Evolutionary conservation across 2,888 invertebrate species (phyloP), one percentile per base, ranked within the genome.

Genomic region (Gryllus longicercus): DNA sequence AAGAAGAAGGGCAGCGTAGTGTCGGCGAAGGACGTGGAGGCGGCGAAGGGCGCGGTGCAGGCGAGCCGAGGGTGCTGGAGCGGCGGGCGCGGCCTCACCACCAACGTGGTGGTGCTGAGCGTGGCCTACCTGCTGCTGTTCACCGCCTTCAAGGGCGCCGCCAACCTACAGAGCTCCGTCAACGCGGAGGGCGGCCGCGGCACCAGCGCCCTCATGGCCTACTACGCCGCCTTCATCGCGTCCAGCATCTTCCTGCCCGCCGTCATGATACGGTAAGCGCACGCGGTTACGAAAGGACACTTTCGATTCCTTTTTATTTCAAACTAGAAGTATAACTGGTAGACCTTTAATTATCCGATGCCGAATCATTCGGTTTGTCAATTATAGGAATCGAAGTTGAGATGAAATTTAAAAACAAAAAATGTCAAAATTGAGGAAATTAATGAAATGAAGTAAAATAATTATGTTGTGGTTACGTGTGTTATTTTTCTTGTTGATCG

Each of bases 51-150:
- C 38, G 38, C 38, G 38, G 38, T 8, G 38, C 8, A 38, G 38
- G 8, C 38, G 8, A 8, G 38, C 63, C 12, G n/a, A 18, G 63
- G 63, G 14, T 63, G 63, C 16, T 63, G 63, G 63, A 5, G 16
- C n/a, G 2, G 10, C 16, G 50, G 75, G 50, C n/a, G 79, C 16
- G 51, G 94, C 76, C 96, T 96, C 85, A 91, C 94, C 86, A 93
- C 93, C 85, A 97, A 97, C 86, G 92, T 97, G 76, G 87, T 95
- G 82, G 91, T 96, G 74, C 91, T 97, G 78, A 95, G 96, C 2
- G 88, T 95, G 82, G 96, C 96, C 0, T 97, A 97, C 87, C 94
- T 97, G 92, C 91, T 97, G 84, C 94, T 96, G 83, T 96, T 98
- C 88, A 97, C 96, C 1, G 96, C 97, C 8, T 98, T 96, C 87